These are phyloP conservation scores for Cataglyphis rosenhaueri DNA, from an alignment of 2,888 invertebrate species.

Conservation along the genomic window DNA sequence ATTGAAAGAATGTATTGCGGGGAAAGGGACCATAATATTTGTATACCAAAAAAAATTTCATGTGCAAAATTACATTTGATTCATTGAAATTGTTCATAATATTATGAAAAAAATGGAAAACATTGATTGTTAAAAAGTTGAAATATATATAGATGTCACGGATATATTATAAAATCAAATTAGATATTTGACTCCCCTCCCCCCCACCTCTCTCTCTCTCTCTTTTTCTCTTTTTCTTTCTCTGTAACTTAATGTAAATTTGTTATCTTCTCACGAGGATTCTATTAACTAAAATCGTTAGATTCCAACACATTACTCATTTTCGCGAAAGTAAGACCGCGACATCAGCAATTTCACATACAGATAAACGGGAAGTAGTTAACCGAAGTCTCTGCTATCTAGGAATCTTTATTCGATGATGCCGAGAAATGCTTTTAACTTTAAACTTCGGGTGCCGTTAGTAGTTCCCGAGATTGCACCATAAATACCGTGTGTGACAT, in stretches of 20 bases:
- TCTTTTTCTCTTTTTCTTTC: neutral
- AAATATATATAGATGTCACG: neutral
- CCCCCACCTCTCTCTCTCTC: neutral
- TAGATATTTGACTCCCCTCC: neutral
- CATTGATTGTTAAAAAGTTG: neutral
- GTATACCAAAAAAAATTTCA: neutral
- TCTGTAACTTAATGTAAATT: neutral
- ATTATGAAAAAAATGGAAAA: neutral
- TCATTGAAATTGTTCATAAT: neutral
- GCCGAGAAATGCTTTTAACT: constrained; percentile 58
- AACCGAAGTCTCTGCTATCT: constrained; percentile 12
- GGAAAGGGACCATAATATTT: neutral
- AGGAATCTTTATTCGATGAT: constrained; percentile 42
- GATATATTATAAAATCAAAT: neutral
- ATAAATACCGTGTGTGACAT: constrained; percentile 61
- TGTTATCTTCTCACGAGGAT: neutral
- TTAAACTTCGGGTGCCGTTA: constrained; percentile 60
- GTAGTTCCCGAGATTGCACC: constrained; percentile 40
- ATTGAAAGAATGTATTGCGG: neutral
- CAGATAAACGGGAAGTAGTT: constrained; percentile 48
- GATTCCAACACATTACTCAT: constrained; percentile 35
- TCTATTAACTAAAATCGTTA: constrained; percentile 22
- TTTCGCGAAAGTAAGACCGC: constrained; percentile 8
- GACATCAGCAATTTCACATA: constrained; percentile 40
- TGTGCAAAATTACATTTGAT: neutral